Base-by-base conservation (phyloP, 1,140 invertebrate species). In the Drosophila ercepeae region DNA sequence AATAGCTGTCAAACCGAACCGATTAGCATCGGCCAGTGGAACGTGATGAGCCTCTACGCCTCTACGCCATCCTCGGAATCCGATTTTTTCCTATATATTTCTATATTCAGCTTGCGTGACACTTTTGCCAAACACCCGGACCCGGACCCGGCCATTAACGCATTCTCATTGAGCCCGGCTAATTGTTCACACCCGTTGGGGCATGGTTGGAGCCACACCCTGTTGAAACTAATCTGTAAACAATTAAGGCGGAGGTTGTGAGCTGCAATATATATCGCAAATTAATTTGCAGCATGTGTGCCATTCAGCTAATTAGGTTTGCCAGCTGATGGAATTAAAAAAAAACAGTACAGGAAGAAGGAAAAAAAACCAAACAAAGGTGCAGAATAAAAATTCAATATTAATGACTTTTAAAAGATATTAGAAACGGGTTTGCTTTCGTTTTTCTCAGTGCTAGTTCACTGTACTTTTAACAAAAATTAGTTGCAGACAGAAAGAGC, bases 251-350 rank as follows among this genome's bases (percentile, higher is more conserved):
- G 60, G 36, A 34, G 52, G 49, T 49, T 75, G 39, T 16, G 59
- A 69, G 53, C 45, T 67, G 69, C 70, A 59, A 23, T 44, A 45
- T 52, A 58, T 51, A 68, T 83, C 67, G 79, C 48, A 69, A 81
- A 72, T 86, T 79, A 86, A 86, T 86, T 86, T 86, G 76, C 76
- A 59, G 63, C 76, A 78, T 86, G 76, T 81, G 72, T 57, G 46
- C 78, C 79, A 75, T 84, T 84, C 60, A 60, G 59, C 41, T 84
- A 83, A 83, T 83, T 78, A 75, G 42, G 27, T 71, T 78, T 61
- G 46, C 54, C 63, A 48, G 39, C 64, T 29, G 50, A 69, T 49
- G 14, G 14, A 48, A 55, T 68, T 39, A 8, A 19, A 63, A 60
- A 50, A n/a, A n/a, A n/a, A n/a, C n/a, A n/a, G 5, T 19, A 9